Conservation (phyloP, 2,113 vertebrate species). For the Hyperopisus bebe region DNA sequence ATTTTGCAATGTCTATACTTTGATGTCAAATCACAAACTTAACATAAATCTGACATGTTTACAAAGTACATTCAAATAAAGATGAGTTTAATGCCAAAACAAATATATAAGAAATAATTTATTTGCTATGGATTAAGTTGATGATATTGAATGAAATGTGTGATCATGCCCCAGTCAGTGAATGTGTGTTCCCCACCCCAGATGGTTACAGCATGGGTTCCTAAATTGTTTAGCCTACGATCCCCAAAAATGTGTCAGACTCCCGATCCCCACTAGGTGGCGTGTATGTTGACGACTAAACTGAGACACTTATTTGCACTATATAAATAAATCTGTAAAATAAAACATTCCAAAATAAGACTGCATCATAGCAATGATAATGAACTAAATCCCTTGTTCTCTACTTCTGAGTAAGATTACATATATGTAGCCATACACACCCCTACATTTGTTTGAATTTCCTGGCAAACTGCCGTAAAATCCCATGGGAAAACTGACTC, state of each 20-base stretch:
- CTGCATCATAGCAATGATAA: neutral
- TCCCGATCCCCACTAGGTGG: neutral
- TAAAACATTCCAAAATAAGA: neutral
- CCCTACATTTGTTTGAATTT: neutral
- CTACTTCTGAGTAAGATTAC: neutral
- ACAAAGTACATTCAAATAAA: too few species aligned
- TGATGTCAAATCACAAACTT: too few species aligned
- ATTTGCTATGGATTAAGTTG: too few species aligned
- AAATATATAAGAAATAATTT: too few species aligned
- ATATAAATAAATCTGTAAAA: neutral
- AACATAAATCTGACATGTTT: too few species aligned
- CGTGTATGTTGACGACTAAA: neutral
- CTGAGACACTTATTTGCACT: neutral
- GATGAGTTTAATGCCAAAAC: too few species aligned
- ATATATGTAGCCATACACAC: neutral
- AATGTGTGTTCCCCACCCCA: too few species aligned
- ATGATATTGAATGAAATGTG: too few species aligned
- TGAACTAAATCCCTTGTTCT: neutral
- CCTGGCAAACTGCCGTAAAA: neutral
- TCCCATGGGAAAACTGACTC: neutral
- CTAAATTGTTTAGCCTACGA: neutral
- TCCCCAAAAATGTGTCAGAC: neutral
- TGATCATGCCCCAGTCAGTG: too few species aligned
- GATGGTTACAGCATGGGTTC: neutral
- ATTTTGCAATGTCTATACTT: too few species aligned